Evolutionary conservation across 1,140 invertebrate species (phyloP).

Genomic region (Procambarus virginalis): DNA sequence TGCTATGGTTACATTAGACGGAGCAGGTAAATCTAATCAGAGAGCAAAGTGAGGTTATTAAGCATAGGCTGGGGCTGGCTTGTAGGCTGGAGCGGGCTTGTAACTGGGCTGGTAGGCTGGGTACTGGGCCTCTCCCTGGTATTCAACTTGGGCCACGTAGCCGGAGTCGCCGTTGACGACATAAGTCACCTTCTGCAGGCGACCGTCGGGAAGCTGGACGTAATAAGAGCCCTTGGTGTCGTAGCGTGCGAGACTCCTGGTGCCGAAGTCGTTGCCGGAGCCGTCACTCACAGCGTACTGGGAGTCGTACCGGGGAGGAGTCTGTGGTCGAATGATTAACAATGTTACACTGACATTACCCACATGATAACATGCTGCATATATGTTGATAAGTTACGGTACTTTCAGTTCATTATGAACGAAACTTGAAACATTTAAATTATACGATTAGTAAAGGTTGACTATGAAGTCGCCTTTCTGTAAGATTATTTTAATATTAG

Average conservation of each 20-base stretch:
- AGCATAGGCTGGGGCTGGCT: no score
- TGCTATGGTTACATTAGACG: no score
- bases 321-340: background rate
- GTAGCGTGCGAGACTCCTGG: background rate
- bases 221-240: background rate
- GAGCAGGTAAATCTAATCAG: no score
- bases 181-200: background rate
- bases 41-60: no score
- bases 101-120: background rate
- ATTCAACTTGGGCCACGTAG: background rate
- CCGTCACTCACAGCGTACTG: background rate
- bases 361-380: background rate
- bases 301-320: background rate
- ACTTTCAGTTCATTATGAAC: background rate
- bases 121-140: background rate
- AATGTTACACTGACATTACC: background rate
- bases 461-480: no score
- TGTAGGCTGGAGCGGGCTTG: background rate
- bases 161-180: background rate
- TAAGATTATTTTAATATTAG: background rate
- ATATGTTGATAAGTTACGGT: background rate
- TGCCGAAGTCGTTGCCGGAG: background rate
- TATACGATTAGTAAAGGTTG: no score
- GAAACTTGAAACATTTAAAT: no score
- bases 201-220: background rate